phyloP scores from a whole-genome alignment of 2,113 vertebrate genomes.

The Clarias macrocephalus region DNA sequence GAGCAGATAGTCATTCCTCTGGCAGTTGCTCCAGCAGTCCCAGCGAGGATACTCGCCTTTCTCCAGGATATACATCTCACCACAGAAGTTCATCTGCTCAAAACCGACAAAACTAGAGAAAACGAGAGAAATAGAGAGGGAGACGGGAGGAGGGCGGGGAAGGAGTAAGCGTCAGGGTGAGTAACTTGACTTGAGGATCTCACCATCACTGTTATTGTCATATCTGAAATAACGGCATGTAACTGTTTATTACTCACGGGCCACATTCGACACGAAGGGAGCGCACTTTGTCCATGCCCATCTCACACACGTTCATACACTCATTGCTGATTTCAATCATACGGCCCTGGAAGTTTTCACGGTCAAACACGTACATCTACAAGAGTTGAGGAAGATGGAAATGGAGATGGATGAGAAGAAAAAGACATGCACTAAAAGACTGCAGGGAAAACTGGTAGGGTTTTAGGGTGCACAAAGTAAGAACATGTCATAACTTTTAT shows the following conservation, averaged over 20 bases:
- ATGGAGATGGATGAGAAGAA: neutral
- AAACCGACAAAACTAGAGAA: constrained; percentile 57
- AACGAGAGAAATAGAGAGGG: neutral
- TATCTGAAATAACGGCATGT: constrained; percentile 20
- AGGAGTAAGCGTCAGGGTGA: constrained; percentile 1
- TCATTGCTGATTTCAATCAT: constrained; percentile 71
- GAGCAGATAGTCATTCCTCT: constrained; percentile 79
- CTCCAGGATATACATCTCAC: constrained; percentile 77
- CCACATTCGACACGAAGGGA: constrained; percentile 73
- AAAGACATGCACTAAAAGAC: neutral
- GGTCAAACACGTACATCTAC: constrained; percentile 73
- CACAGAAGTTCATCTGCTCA: constrained; percentile 63
- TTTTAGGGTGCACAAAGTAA: neutral
- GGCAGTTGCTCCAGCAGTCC: constrained; percentile 81
- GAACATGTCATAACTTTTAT: neutral
- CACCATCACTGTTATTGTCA: constrained; percentile 38
- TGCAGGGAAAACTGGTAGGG: neutral
- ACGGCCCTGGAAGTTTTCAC: constrained; percentile 79
- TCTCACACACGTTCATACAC: constrained; percentile 73
- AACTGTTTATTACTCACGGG: constrained; percentile 67
- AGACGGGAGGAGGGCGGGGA: constrained; percentile 12
- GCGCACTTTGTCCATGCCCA: constrained; percentile 74
- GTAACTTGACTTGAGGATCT: constrained; percentile 23
- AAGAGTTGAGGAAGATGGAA: neutral
- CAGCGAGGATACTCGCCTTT: constrained; percentile 81